Evolutionary conservation across 2,797 vertebrate species (phyloP), one percentile per base, ranked within the genome.

Genomic region (Morelia viridis): DNA sequence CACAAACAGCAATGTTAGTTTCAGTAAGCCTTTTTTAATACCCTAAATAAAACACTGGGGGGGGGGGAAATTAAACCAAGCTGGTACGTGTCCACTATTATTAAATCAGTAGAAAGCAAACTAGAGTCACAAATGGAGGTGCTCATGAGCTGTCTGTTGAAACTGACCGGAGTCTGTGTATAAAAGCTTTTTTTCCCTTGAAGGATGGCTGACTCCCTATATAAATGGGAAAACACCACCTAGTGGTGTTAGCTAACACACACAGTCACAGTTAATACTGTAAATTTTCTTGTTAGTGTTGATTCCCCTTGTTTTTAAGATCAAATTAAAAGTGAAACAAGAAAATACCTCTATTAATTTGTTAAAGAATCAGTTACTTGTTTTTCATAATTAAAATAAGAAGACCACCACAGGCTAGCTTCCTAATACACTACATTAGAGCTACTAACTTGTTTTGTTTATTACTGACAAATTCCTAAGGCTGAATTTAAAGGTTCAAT

Each of bases 21-120:
- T 90, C 91, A 85, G 89, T 85, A 87, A 85, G 92, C 88, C 83
- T 92, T 93, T 53, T 95, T 93, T 56, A 92, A 95, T 92, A 94
- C 92, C 93, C 95, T 89, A 90, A 95, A 94, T 91, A 94, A 95
- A 94, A 94, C 92, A 95, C 96, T 93, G 94, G 95, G n/a, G n/a
- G n/a, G n/a, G n/a, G n/a, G n/a, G n/a, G n/a, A n/a, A n/a, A 46
- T 80, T 24, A 90, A 93, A 85, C 8, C 4, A 53, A 90, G 94
- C 89, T 46, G 91, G 89, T 88, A 91, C 87, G 53, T 53, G 89
- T 61, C 91, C 91, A 92, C 88, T 0, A 88, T 80, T 3, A 76
- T 84, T 53, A 90, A 87, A 85, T 53, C 93, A 95, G 60, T 46
- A 80, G 93, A 93, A 92, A 84, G 50, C 93, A 92, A 94, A 60